Evolutionary conservation across 2,888 invertebrate species (phyloP).

Genomic region (Clitarchus hookeri): DNA sequence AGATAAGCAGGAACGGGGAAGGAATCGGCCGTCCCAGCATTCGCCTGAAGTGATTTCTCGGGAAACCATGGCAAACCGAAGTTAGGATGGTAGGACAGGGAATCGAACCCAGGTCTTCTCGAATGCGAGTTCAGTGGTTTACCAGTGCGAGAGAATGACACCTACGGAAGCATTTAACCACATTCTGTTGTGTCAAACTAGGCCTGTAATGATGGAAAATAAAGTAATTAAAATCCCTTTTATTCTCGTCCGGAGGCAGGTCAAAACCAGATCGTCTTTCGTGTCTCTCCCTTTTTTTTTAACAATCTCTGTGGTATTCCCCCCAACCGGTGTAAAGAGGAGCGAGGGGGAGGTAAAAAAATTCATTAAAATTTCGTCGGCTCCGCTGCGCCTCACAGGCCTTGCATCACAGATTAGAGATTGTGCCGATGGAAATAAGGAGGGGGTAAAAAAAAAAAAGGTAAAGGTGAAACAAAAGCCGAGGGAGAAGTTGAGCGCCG

Average conservation of each 20-base stretch:
- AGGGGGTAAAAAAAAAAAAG: no score
- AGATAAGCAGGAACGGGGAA: no score
- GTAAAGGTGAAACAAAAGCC: neutral
- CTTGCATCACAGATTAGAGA: neutral
- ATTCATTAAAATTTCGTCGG: conserved; percentile 14
- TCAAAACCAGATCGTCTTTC: neutral
- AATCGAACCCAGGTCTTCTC: no score
- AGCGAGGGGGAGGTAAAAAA: neutral
- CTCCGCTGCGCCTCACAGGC: neutral
- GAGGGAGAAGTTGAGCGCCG: neutral
- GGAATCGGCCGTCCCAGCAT: no score
- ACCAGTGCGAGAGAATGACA: no score
- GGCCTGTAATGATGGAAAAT: neutral
- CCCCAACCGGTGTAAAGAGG: neutral
- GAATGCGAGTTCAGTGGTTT: no score
- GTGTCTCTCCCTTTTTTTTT: neutral
- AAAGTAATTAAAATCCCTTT: neutral
- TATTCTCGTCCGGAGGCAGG: neutral
- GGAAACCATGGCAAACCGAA: no score
- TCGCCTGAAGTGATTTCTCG: no score
- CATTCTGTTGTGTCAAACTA: no score
- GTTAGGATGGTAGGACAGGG: no score
- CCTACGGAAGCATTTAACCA: no score
- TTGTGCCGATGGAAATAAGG: neutral
- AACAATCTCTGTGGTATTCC: neutral